Conservation (phyloP, 2,888 invertebrate species). For the Tortrix viridana region DNA sequence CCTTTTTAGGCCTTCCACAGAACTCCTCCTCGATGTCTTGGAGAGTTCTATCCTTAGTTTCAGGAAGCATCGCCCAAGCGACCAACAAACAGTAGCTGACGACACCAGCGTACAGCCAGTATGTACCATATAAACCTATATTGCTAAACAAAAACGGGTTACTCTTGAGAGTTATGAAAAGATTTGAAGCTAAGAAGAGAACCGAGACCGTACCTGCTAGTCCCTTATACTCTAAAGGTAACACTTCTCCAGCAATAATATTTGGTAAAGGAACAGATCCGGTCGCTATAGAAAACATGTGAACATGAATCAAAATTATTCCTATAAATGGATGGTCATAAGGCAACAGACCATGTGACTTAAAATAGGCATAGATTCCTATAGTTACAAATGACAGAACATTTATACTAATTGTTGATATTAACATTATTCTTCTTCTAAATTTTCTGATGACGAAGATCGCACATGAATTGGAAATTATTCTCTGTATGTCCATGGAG, state of each 20-base stretch:
- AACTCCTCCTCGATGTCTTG: conserved; percentile 46
- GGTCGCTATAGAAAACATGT: conserved; percentile 44
- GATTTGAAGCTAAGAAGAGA: conserved; percentile 48
- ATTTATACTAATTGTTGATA: conserved; percentile 24
- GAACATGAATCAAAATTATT: conserved; percentile 42
- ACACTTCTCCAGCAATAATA: conserved; percentile 47
- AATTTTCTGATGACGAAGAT: conserved; percentile 43
- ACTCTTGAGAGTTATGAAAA: conserved; percentile 49
- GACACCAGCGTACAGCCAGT: conserved; percentile 40
- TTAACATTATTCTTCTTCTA: conserved; percentile 26
- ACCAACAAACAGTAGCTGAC: conserved; percentile 39
- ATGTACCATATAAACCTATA: conserved; percentile 47
- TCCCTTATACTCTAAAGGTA: conserved; percentile 46
- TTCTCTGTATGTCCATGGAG: conserved; percentile 44
- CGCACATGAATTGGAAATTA: conserved; percentile 45
- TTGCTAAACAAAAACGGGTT: conserved; percentile 44
- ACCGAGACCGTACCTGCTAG: conserved; percentile 53
- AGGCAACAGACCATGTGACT: conserved; percentile 19
- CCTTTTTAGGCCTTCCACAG: conserved; percentile 27
- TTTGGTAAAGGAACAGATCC: conserved; percentile 45
- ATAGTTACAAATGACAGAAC: conserved; percentile 19
- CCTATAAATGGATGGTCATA: conserved; percentile 40
- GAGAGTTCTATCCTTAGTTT: conserved; percentile 43
- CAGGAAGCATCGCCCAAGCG: conserved; percentile 38
- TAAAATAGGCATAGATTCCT: conserved; percentile 25